Evolutionary conservation across 2,888 invertebrate species (phyloP).

Genomic region (Netelia inedita): DNA sequence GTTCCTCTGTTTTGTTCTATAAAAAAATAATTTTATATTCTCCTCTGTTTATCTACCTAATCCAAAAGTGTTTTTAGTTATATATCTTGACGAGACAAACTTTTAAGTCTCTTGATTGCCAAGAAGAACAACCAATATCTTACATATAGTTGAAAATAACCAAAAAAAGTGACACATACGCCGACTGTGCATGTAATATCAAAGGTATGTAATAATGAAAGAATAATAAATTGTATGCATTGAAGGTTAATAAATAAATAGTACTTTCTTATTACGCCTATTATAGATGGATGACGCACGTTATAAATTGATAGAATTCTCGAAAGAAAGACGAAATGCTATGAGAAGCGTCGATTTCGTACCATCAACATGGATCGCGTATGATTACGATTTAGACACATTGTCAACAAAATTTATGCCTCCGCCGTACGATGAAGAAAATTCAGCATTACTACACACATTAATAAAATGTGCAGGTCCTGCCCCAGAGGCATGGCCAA

Average conservation of each 20-base stretch:
- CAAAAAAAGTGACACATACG: too few species aligned
- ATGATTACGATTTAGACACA: conserved; percentile 32
- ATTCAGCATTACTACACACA: conserved; percentile 18
- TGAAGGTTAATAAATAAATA: background rate
- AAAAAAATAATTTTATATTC: too few species aligned
- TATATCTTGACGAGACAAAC: too few species aligned
- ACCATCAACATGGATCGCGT: background rate
- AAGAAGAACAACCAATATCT: too few species aligned
- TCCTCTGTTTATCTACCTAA: too few species aligned
- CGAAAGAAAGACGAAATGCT: background rate
- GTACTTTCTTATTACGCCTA: too few species aligned
- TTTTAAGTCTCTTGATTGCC: too few species aligned
- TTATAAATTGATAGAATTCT: conserved; percentile 31
- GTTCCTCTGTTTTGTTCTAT: too few species aligned
- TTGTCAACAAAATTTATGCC: conserved; percentile 55
- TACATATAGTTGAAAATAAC: too few species aligned
- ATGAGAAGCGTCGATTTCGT: conserved; percentile 31
- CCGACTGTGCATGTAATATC: background rate
- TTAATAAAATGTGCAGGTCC: conserved; percentile 38
- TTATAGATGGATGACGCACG: conserved; percentile 12
- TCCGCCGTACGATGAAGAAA: conserved; percentile 47
- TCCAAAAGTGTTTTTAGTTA: too few species aligned
- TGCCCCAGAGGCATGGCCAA: conserved; percentile 45
- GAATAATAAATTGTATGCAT: background rate
- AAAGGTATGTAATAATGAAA: background rate